Evolutionary conservation across 2,797 vertebrate genomes (phyloP), one percentile per base, ranked within the genome.

Genomic region (Sebastes elongatus): DNA sequence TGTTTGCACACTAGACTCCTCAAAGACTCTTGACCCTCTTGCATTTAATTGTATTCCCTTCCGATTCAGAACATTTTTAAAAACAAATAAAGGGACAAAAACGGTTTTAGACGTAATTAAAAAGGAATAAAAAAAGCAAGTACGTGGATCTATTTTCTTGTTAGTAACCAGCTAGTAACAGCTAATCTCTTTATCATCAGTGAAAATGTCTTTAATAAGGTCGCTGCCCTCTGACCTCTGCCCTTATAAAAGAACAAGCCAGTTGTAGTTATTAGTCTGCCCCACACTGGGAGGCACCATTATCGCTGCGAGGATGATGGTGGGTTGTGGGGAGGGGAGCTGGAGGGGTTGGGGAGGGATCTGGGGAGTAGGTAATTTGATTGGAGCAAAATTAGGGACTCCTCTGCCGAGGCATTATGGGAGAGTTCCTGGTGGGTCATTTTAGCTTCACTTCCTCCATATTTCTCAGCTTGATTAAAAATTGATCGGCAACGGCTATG

Each of bases 381-480:
- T 99, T 98, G 97, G 97, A 96, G 96, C 95, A 98, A 97, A 98
- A 98, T 98, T 97, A 98, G 97, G 97, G 96, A 97, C 96, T 97
- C 83, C 78, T 96, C 96, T 95, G 95, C 96, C 93, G 95, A 96
- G 96, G 96, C 97, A 97, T 97, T 97, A 97, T 96, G 95, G 92
- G 91, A 96, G 96, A 95, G 97, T 96, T 98, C 96, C 97, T 98
- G 95, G 96, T 96, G 97, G 98, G 97, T 98, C 97, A 98, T 99
- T 99, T 98, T 97, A 98, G 97, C 97, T 93, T 96, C 96, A 96
- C 97, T 98, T 97, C 97, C 98, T 98, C 98, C 97, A 98, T 99
- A 98, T 98, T 99, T 99, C 97, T 99, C 96, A 96, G 97, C 98
- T 99, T 99, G 98, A 99, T 99, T 99, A 99, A 99, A 99, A 99